phyloP scores from a whole-genome alignment of 2,113 vertebrate genomes.

The Salvator merianae region DNA sequence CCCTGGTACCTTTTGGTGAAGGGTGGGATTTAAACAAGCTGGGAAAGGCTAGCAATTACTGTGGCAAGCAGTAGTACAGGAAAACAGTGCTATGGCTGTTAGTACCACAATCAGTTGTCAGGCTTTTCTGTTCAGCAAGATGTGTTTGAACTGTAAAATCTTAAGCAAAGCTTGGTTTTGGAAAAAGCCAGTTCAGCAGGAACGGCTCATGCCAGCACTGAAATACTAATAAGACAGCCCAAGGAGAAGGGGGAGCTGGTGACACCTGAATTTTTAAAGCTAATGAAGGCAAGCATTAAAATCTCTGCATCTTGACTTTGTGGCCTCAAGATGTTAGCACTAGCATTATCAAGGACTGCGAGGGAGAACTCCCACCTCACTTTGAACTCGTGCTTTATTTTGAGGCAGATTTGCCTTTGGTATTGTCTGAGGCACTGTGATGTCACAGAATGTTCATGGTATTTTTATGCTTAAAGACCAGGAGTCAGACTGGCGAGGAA shows the following conservation, averaged over 20 bases:
- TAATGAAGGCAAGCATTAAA: conserved; percentile 11
- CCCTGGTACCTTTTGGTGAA: too few species aligned
- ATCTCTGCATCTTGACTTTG: background rate
- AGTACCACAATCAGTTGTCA: background rate
- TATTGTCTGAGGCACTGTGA: background rate
- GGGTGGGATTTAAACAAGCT: background rate
- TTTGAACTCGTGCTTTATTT: background rate
- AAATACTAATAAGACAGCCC: conserved; percentile 32
- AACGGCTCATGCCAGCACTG: background rate
- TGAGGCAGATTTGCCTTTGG: background rate
- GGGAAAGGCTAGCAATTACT: background rate
- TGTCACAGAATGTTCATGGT: background rate
- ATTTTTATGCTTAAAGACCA: background rate
- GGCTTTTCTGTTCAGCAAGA: background rate
- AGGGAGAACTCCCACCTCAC: background rate
- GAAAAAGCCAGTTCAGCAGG: background rate
- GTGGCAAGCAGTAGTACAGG: background rate
- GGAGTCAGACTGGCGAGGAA: too few species aligned
- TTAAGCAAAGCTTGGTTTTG: background rate
- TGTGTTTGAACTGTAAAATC: background rate
- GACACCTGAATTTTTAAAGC: conserved; percentile 26
- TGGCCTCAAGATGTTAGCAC: background rate
- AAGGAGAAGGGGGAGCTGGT: too few species aligned
- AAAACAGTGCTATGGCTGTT: background rate
- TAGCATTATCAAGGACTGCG: background rate